A percentile compares a stretch with the other conserved stretches of the same genome.
Conservation (phyloP, 2,113 vertebrate species). For the Rallus limicola region DNA sequence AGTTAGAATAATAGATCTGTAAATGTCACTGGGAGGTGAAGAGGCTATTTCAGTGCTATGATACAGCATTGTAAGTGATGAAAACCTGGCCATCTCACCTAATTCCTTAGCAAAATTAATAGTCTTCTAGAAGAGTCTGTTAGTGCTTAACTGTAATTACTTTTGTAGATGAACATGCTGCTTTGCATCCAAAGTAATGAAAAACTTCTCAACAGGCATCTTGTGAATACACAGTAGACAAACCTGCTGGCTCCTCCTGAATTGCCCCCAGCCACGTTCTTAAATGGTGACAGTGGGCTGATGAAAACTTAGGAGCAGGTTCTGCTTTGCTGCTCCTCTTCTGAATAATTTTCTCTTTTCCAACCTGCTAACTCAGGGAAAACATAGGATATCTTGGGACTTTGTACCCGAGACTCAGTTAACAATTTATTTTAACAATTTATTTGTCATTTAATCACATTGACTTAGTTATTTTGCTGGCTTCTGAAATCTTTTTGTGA, state of each 20-base stretch:
- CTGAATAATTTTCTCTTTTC: neutral
- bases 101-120: neutral
- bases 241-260: neutral
- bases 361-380: neutral
- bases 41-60: fast-evolving
- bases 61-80: neutral
- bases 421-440: too few species aligned
- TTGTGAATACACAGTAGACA: neutral
- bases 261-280: neutral
- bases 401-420: neutral
- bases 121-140: neutral
- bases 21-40: neutral
- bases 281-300: neutral
- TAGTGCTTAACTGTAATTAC: neutral
- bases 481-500: neutral
- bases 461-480: neutral
- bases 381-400: neutral
- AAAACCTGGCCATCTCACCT: neutral
- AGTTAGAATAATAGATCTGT: neutral
- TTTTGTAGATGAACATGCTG: neutral
- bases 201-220: neutral
- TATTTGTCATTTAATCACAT: neutral
- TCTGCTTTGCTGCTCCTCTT: neutral
- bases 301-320: neutral
- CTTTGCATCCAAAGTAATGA: neutral